Evolutionary conservation across 2,113 vertebrate species (phyloP).

Genomic region (Probosciger aterrimus): DNA sequence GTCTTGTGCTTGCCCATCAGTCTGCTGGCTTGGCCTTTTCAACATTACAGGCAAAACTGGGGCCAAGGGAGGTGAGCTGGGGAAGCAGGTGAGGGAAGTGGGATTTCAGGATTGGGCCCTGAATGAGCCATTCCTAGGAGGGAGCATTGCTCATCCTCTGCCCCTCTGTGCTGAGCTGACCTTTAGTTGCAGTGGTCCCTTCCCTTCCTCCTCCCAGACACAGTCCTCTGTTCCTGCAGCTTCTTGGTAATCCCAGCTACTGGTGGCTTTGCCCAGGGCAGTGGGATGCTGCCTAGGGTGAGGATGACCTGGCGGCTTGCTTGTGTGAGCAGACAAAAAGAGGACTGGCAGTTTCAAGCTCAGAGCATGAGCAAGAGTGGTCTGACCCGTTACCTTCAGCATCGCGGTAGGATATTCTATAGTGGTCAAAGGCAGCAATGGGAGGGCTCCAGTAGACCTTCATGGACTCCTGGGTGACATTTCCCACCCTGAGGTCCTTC

Average conservation of each 20-base stretch:
- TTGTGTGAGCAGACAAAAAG: rapidly evolving
- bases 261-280: not conserved
- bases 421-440: constrained; percentile 85
- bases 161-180: not conserved
- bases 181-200: not conserved
- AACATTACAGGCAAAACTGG: not conserved
- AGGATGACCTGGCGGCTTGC: not conserved
- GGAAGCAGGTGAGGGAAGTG: not conserved
- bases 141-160: not conserved
- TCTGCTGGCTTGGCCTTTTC: not conserved
- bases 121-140: not conserved
- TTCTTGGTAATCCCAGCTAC: not conserved
- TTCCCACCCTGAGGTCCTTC: constrained; percentile 81
- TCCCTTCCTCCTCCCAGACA: not conserved
- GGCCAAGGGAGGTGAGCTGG: not conserved
- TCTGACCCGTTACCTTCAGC: constrained; percentile 76
- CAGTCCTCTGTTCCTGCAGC: not conserved
- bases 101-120: not conserved
- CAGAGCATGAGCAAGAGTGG: not conserved
- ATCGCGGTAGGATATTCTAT: constrained; percentile 88
- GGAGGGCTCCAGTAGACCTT: constrained; percentile 86
- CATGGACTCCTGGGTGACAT: constrained; percentile 86
- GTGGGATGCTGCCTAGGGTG: not conserved
- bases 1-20: not conserved
- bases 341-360: not conserved